Evolutionary conservation across 2,797 vertebrate genomes (phyloP), one percentile per base, ranked within the genome.

Genomic region (Spondyliosoma cantharus): DNA sequence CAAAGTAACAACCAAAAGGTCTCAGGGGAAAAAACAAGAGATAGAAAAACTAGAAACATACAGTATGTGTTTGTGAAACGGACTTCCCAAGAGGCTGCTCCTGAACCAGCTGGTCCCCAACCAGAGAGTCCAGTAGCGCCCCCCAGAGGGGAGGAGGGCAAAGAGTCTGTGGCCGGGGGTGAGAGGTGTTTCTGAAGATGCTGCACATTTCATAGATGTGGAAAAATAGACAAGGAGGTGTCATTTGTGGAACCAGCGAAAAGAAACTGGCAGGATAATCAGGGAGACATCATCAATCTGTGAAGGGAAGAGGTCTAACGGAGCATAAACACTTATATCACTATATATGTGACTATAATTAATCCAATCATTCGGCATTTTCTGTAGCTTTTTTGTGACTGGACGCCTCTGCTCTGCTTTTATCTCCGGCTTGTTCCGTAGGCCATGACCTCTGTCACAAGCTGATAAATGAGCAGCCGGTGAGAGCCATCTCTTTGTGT

Each of bases 391-490:
- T 58, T 58, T 19, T 43, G 29, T 32, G 58, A 32, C 42, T 67
- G 57, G 45, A 29, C 68, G 3, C 15, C 49, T 50, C 22, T 45
- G 54, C 54, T 67, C 42, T 50, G 50, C 62, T 12, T 80, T 76
- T 29, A 62, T 83, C 57, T 57, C n/a, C 14, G 67, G n/a, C 64
- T 46, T 72, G 63, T 83, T 85, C 43, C 7, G 61, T 71, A 64
- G 37, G 7, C 24, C 46, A 25, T 76, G 86, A 88, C 87, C 89
- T 80, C 86, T 90, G 87, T 93, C 91, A 87, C 45, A 42, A 54
- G 56, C 60, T 91, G 90, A 93, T 90, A 84, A 91, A 93, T 89
- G 72, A 88, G 80, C 54, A 66, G 57, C 64, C 80, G 80, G 84
- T 63, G 68, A 83, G 69, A 86, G 71, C 74, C 25, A 63, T 87